Percentiles rank a stretch among this genome's conserved stretches.
Conservation (phyloP, 2,113 vertebrate species). For the Colinus virginianus region DNA sequence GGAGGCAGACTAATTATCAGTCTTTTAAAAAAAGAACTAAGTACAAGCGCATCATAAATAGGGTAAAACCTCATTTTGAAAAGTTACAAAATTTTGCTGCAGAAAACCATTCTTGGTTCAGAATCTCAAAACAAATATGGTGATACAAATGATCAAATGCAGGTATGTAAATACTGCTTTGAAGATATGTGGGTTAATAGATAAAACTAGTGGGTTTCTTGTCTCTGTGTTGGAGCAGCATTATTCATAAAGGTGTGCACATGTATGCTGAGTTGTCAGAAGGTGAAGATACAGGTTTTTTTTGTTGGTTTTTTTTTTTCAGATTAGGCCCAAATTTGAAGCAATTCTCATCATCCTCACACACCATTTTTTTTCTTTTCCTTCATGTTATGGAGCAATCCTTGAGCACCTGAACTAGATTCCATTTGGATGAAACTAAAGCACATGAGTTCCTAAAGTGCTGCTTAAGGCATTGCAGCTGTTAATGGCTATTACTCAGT, state of each 20-base stretch:
- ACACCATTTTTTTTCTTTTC: background rate
- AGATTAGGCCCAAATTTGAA: background rate
- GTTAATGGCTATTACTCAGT: background rate
- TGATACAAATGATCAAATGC: background rate
- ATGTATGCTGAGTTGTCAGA: background rate
- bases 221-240: background rate
- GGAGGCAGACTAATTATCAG: background rate
- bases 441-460: background rate
- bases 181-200: background rate
- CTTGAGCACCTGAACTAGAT: background rate
- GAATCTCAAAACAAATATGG: background rate
- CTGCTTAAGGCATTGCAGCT: background rate
- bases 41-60: background rate
- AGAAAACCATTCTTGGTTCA: background rate
- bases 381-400: background rate
- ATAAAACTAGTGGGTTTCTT: background rate
- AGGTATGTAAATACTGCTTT: background rate
- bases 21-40: background rate
- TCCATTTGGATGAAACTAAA: background rate
- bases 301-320: background rate
- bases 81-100: background rate
- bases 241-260: background rate
- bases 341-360: background rate
- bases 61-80: background rate
- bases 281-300: background rate